Evolutionary conservation across 2,797 vertebrate species (phyloP).

Genomic region (Macropus fuliginosus): DNA sequence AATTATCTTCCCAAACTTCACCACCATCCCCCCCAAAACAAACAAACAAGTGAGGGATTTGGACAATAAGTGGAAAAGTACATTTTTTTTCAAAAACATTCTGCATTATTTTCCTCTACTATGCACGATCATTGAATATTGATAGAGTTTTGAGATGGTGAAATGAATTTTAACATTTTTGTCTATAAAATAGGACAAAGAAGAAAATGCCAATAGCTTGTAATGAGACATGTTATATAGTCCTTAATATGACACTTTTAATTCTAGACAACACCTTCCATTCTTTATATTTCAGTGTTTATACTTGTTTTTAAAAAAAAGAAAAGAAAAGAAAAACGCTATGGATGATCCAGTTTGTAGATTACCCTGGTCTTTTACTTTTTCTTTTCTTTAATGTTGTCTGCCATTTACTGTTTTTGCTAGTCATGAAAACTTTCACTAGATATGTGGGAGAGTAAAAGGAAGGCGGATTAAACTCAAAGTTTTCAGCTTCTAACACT

Average conservation of each 20-base stretch:
- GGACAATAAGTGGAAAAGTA: neutral
- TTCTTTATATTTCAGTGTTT: neutral
- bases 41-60: neutral
- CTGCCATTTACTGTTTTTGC: constrained; percentile 5
- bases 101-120: neutral
- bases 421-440: neutral
- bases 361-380: neutral
- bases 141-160: neutral
- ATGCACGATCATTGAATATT: neutral
- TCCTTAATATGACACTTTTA: constrained; percentile 9
- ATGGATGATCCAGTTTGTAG: neutral
- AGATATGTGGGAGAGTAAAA: neutral
- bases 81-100: neutral
- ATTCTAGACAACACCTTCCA: neutral
- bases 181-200: neutral
- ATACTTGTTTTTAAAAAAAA: neutral
- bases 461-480: neutral
- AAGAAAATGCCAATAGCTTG: neutral
- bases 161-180: neutral
- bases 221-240: neutral
- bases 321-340: no score
- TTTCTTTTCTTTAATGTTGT: neutral
- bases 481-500: constrained; percentile 28
- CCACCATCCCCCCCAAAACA: neutral
- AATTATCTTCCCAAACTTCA: neutral